A percentile compares a stretch with the other conserved stretches of the same genome.
Evolutionary conservation across 2,888 invertebrate species (phyloP).

Genomic region (Falcaria lacertinaria): DNA sequence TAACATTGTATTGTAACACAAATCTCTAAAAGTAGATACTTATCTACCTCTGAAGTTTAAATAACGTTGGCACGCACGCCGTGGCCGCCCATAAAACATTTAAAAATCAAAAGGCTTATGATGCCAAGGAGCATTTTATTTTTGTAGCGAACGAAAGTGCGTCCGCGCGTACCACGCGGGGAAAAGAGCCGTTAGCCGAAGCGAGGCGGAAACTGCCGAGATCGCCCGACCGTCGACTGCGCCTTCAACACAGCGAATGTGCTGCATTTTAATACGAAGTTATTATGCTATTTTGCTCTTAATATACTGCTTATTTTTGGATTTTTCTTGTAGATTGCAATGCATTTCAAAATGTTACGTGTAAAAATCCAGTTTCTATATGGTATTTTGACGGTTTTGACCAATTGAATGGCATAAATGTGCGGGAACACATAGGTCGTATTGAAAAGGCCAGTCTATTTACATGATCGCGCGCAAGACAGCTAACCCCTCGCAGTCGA

Average conservation of each 20-base stretch:
- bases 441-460: conserved; percentile 35
- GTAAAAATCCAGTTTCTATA: conserved; percentile 21
- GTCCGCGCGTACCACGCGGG: conserved; percentile 35
- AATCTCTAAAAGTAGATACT: too few relatives aligned
- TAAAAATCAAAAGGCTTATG: conserved; percentile 68
- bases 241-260: conserved; percentile 46
- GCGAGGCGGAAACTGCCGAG: conserved; percentile 57
- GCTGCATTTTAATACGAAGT: conserved; percentile 17
- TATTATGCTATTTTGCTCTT: conserved; percentile 9
- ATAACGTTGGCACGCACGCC: conserved; percentile 28
- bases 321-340: conserved; percentile 18
- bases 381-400: neutral
- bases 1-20: too few relatives aligned
- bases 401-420: neutral
- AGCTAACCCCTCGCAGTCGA: conserved; percentile 61
- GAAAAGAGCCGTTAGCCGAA: conserved; percentile 74
- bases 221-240: conserved; percentile 45
- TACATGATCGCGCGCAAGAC: conserved; percentile 58
- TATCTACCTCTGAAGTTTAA: conserved; percentile 17
- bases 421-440: neutral
- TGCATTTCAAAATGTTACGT: conserved; percentile 16
- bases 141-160: conserved; percentile 76
- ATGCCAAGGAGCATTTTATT: conserved; percentile 77
- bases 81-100: conserved; percentile 63
- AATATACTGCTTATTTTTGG: conserved; percentile 17